Percentiles rank a stretch among this genome's conserved stretches.
These are phyloP conservation scores for Sciaenops ocellatus DNA, from an alignment of 2,797 vertebrate genomes.

Conservation along the genomic window DNA sequence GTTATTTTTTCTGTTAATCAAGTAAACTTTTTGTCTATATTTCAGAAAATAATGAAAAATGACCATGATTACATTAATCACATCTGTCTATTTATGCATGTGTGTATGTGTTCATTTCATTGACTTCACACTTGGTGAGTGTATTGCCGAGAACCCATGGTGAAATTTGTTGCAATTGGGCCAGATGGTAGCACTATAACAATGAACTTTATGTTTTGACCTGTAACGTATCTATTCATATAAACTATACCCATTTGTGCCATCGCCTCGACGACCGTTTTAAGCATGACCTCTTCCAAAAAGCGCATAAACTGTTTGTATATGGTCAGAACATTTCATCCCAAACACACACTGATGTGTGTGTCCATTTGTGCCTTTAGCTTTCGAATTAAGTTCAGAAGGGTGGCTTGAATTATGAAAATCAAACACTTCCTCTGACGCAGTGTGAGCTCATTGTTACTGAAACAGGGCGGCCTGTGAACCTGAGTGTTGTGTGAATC, in stretches of 20 bases:
- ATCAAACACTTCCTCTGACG: not conserved
- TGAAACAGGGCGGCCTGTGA: conserved; percentile 33
- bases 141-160: too few relatives aligned
- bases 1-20: not conserved
- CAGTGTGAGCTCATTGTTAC: conserved; percentile 34
- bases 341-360: not conserved
- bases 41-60: not conserved
- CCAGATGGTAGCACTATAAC: too few relatives aligned
- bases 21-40: not conserved
- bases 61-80: not conserved
- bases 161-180: too few relatives aligned
- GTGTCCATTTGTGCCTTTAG: not conserved
- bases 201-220: too few relatives aligned
- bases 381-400: not conserved
- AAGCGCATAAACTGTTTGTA: not conserved
- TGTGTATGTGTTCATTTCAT: too few relatives aligned
- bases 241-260: too few relatives aligned
- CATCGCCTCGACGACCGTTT: not conserved
- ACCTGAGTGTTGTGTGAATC: conserved; percentile 39
- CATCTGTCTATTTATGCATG: not conserved
- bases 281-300: not conserved
- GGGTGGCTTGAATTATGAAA: not conserved
- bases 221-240: too few relatives aligned
- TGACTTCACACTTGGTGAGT: too few relatives aligned
- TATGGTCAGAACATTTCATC: not conserved